Evolutionary conservation across 2,113 vertebrate species (phyloP).

Genomic region (Tetrax tetrax): DNA sequence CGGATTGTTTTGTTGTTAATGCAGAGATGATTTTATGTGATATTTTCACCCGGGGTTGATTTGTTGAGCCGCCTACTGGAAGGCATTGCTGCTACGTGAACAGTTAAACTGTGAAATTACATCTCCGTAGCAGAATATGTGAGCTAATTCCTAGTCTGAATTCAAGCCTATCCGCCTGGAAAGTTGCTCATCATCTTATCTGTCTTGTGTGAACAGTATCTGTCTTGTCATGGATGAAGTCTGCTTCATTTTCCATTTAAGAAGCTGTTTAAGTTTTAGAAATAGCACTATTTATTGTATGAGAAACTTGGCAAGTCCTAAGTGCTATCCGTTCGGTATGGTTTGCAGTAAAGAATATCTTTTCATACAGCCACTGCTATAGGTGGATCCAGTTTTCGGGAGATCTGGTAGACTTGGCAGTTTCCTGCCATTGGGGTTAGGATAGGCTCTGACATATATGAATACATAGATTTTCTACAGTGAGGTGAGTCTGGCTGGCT

Average conservation of each 20-base stretch:
- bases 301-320: not conserved
- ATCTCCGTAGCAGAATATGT: accelerated
- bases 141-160: not conserved
- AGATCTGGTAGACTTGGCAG: not conserved
- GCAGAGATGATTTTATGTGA: not conserved
- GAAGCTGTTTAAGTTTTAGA: not conserved
- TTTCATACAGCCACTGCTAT: not conserved
- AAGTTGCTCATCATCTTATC: not conserved
- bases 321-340: not conserved
- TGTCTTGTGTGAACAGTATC: not conserved
- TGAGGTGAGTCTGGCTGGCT: not conserved
- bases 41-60: not conserved
- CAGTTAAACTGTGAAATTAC: accelerated
- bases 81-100: not conserved
- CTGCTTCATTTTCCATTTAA: not conserved
- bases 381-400: not conserved
- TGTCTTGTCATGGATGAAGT: not conserved
- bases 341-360: not conserved
- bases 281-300: not conserved
- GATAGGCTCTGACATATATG: accelerated
- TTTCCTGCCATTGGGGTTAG: accelerated
- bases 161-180: slow-evolving; percentile 4
- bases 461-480: accelerated
- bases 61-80: not conserved
- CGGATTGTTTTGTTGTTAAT: not conserved